Evolutionary conservation across 2,113 vertebrate genomes (phyloP).

Genomic region (Epinephelus fuscoguttatus): DNA sequence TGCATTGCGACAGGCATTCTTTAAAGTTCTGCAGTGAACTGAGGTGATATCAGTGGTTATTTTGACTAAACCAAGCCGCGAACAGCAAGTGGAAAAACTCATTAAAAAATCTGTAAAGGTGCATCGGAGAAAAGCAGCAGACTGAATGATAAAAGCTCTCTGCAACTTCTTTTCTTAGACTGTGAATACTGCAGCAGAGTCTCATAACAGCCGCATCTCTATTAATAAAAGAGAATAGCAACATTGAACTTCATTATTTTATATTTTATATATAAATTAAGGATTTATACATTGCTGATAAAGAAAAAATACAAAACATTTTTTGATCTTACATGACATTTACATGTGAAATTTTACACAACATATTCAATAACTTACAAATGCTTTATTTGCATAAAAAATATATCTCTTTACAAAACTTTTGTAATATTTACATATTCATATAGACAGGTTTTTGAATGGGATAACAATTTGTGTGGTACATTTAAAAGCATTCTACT

Average conservation of each 20-base stretch:
- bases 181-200: not conserved
- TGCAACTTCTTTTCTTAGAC: not conserved
- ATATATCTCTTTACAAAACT: constrained; percentile 99
- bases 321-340: constrained; percentile 99
- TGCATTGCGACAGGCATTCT: constrained; percentile 3
- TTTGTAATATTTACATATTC: constrained; percentile 85
- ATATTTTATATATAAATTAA: constrained; percentile 85
- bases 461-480: constrained; percentile 94
- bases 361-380: constrained; percentile 97
- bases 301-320: constrained; percentile 94
- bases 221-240: constrained; percentile 43
- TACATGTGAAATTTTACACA: constrained; percentile 97
- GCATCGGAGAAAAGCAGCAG: not conserved
- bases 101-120: constrained; percentile 28
- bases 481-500: constrained; percentile 85
- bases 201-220: not conserved
- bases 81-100: constrained; percentile 41
- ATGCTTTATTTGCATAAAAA: constrained; percentile 96
- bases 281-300: constrained; percentile 82
- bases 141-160: constrained; percentile 16
- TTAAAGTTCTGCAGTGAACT: constrained; percentile 8
- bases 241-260: constrained; percentile 59
- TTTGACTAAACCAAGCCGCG: constrained; percentile 25
- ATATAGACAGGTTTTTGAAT: constrained; percentile 86
- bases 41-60: constrained; percentile 12